These are phyloP conservation scores for Alouatta palliata DNA, from an alignment of 2,113 vertebrate genomes.

Conservation along the genomic window DNA sequence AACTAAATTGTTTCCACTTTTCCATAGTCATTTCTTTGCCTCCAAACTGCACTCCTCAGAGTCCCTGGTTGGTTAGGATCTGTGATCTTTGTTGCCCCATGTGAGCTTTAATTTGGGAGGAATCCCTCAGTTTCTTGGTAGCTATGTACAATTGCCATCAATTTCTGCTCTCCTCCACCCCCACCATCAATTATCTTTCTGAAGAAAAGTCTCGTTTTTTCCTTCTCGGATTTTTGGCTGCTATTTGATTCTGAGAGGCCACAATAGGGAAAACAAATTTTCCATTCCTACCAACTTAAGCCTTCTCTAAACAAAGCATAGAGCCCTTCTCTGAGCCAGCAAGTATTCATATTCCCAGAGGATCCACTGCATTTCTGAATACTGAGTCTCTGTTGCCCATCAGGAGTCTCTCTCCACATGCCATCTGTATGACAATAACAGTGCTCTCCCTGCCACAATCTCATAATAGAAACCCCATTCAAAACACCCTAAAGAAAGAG, in stretches of 20 bases:
- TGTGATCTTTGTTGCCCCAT: not conserved
- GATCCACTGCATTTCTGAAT: not conserved
- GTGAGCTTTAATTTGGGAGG: slow-evolving; percentile 6
- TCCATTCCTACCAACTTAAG: not conserved
- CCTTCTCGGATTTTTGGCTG: not conserved
- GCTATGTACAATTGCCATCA: not conserved
- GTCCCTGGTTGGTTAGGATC: not conserved
- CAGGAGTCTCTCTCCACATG: not conserved
- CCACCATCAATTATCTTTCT: not conserved
- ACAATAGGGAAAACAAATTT: not conserved
- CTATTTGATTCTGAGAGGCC: slow-evolving; percentile 20
- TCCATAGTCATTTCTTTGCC: slow-evolving; percentile 27
- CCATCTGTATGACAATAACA: not conserved
- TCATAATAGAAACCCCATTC: slow-evolving; percentile 1
- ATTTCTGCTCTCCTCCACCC: not conserved
- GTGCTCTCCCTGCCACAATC: not conserved
- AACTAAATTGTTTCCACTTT: slow-evolving; percentile 49
- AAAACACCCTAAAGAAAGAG: slow-evolving; percentile 54
- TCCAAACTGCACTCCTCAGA: not conserved
- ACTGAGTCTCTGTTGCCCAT: not conserved
- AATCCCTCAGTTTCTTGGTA: not conserved
- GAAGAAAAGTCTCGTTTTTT: not conserved
- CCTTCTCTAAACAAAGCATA: not conserved
- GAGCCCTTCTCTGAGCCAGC: not conserved
- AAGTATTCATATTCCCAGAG: not conserved